Conservation (phyloP, 1,140 invertebrate species). For the Polypedilum vanderplanki region DNA sequence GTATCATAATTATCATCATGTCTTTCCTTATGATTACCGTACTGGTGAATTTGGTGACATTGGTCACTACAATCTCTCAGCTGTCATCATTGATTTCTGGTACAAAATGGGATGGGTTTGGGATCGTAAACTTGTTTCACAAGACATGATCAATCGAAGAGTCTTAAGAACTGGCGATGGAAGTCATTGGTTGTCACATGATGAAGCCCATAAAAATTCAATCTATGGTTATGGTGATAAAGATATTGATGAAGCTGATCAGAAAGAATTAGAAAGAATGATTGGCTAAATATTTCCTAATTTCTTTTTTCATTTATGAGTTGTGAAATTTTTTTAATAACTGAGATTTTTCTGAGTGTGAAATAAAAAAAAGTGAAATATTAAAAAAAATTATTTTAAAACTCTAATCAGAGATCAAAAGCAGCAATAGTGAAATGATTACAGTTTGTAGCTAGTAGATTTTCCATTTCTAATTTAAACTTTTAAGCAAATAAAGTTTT, state of each 20-base stretch:
- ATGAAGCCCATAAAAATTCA: background rate
- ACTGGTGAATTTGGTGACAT: constrained; percentile 74
- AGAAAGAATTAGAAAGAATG: background rate
- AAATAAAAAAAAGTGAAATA: background rate
- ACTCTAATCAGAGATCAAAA: too few species aligned
- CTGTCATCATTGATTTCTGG: constrained; percentile 79
- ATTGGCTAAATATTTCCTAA: background rate
- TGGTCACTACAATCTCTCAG: constrained; percentile 70
- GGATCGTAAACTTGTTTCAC: constrained; percentile 65
- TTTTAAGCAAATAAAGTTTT: too few species aligned
- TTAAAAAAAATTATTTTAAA: too few species aligned
- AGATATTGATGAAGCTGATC: background rate
- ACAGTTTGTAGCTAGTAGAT: too few species aligned
- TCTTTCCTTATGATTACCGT: constrained; percentile 90
- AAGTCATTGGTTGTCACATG: background rate
- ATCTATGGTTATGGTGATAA: constrained; percentile 2
- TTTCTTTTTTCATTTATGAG: too few species aligned
- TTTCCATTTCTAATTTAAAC: too few species aligned
- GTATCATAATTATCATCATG: constrained; percentile 95
- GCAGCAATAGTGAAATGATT: too few species aligned
- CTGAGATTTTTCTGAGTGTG: background rate
- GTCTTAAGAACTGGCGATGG: constrained; percentile 62
- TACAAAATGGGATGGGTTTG: constrained; percentile 66
- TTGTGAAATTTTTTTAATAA: too few species aligned
- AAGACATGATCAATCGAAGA: constrained; percentile 55